Conservation (phyloP, 2,113 vertebrate species). For the Bucco capensis region DNA sequence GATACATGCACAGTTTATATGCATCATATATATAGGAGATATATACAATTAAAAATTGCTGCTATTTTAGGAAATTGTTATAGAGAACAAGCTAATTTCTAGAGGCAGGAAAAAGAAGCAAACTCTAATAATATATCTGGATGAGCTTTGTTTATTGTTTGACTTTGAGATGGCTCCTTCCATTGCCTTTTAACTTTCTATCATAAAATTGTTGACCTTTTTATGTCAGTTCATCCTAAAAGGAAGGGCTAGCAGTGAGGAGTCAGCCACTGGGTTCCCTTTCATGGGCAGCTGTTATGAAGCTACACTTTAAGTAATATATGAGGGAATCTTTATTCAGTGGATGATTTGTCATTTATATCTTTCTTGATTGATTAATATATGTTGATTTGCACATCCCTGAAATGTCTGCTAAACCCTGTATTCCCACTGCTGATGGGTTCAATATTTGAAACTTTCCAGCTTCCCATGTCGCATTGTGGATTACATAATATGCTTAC, state of each 20-base stretch:
- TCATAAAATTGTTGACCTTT: not conserved
- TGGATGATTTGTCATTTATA: not conserved
- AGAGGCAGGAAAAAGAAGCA: not conserved
- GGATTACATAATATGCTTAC: not conserved
- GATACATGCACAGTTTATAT: accelerated
- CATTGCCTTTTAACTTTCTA: not conserved
- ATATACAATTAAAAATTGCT: not conserved
- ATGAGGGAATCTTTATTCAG: not conserved
- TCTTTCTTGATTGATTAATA: not conserved
- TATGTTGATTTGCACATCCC: not conserved
- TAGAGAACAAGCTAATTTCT: not conserved
- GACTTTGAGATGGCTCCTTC: not conserved
- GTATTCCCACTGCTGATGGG: not conserved
- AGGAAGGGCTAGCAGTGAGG: not conserved
- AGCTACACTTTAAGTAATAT: not conserved
- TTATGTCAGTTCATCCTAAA: not conserved
- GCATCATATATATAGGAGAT: too few relatives aligned
- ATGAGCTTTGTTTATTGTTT: not conserved
- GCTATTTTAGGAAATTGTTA: not conserved
- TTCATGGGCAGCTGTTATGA: not conserved
- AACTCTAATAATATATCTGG: not conserved
- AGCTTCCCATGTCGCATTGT: not conserved
- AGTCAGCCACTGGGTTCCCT: not conserved
- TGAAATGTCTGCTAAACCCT: not conserved
- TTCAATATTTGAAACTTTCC: not conserved